Base-by-base conservation (phyloP, 1,140 invertebrate species). In the Lutraria rhynchaena region DNA sequence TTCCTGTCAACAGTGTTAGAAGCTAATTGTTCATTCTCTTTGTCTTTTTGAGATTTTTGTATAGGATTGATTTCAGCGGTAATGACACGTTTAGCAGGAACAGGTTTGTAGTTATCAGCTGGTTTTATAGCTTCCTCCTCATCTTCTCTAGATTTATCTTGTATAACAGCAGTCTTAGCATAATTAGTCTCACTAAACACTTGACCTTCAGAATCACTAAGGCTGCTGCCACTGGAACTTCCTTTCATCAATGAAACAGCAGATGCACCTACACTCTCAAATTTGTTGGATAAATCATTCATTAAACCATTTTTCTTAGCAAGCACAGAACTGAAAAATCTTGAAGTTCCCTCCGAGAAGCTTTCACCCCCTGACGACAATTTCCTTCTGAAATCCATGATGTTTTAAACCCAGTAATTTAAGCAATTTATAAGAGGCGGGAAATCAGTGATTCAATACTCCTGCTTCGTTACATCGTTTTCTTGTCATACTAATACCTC, bases 221-320 rank as follows among this genome's bases (percentile, higher is more conserved):
- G 65, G 69, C 86, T 84, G 55, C 85, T 85, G 46, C 77, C 83
- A 49, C 85, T 85, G 13, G 77, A 75, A 76, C 83, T 83, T 35
- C 83, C 81, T 51, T 87, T 86, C 70, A 87, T 85, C 44, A 87
- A 73, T 5, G 80, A 85, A 27, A 60, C 60, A 24, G 74, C 74
- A 9, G 80, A 85, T 24, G 70, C 60, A 19, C 82, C 74, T 17
- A 87, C 86, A 76, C 83, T 89, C 33, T 91, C 90, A 57, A 91
- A 76, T 60, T 90, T 90, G 17, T 75, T 85, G 7, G 89, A 89
- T 19, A 91, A 70, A 78, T 91, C 89, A 61, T 83, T 91, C 67
- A 91, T 83, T 11, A 91, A 80, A 49, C 90, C 90, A 86, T 91
- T 90, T 76, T 91, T 91, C 65, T 90, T 91, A 37, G 90, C 90